Conservation (phyloP, 1,140 invertebrate species). For the Lamellibrachia luymesi region DNA sequence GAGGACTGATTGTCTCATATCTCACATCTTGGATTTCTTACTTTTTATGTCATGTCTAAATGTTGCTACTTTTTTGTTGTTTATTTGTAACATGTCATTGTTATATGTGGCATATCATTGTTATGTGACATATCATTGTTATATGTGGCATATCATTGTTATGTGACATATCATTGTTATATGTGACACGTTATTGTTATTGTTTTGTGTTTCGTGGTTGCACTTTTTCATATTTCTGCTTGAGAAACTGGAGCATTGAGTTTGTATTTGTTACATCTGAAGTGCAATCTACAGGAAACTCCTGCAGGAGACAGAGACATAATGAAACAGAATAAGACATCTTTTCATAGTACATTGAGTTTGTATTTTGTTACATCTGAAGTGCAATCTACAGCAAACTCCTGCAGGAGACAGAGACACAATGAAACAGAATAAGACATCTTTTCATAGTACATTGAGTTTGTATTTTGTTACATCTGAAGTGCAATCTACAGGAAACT, state of each 20-base stretch:
- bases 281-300: not conserved
- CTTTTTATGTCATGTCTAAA: not conserved
- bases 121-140: not conserved
- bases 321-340: not conserved
- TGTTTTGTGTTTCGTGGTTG: not conserved
- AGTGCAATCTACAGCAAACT: not conserved
- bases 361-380: not conserved
- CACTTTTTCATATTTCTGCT: not conserved
- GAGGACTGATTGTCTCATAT: not conserved
- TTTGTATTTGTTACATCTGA: not conserved
- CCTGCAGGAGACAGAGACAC: not conserved
- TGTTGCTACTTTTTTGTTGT: not conserved
- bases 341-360: not conserved
- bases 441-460: not conserved
- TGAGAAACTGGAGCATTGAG: not conserved
- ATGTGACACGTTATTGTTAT: not conserved
- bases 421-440: not conserved
- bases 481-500: not conserved
- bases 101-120: not conserved
- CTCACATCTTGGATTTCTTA: not conserved
- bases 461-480: not conserved
- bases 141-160: not conserved
- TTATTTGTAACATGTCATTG: not conserved
- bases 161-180: not conserved
- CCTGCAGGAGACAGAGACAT: not conserved